Evolutionary conservation across 2,113 vertebrate species (phyloP).

Genomic region (Stegastes partitus): DNA sequence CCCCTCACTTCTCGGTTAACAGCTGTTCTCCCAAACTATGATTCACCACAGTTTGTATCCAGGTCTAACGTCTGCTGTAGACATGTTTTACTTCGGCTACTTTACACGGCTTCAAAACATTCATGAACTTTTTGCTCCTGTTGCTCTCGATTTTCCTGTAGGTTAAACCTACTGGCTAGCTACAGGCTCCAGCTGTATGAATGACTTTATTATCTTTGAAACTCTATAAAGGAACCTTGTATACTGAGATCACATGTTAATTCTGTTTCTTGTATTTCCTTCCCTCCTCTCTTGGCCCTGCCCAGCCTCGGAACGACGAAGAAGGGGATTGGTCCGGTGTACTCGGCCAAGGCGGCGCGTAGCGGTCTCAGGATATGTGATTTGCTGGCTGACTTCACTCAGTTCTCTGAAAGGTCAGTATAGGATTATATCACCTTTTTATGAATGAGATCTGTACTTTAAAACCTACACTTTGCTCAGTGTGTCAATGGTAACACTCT

Average conservation of each 20-base stretch:
- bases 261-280: not conserved
- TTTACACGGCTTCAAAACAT: not conserved
- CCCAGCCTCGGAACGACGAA: slow-evolving; percentile 96
- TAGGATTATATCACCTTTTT: not conserved
- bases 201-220: not conserved
- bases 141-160: not conserved
- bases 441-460: not conserved
- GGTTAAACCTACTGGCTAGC: not conserved
- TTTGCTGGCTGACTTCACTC: slow-evolving; percentile 93
- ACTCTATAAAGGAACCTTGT: not conserved
- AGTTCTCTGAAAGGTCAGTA: slow-evolving; percentile 94
- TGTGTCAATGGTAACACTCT: not conserved
- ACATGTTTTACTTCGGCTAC: not conserved
- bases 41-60: too few relatives aligned
- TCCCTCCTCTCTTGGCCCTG: slow-evolving; percentile 51
- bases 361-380: slow-evolving; percentile 98
- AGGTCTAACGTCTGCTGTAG: not conserved
- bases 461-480: not conserved
- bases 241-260: slow-evolving; percentile 13
- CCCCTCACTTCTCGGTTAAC: not conserved
- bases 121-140: not conserved
- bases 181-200: too few relatives aligned
- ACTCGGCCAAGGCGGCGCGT: slow-evolving; percentile 96
- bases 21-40: not conserved
- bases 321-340: slow-evolving; percentile 97